Conservation (phyloP, 1,140 invertebrate genomes). For the Acromyrmex charruanus region DNA sequence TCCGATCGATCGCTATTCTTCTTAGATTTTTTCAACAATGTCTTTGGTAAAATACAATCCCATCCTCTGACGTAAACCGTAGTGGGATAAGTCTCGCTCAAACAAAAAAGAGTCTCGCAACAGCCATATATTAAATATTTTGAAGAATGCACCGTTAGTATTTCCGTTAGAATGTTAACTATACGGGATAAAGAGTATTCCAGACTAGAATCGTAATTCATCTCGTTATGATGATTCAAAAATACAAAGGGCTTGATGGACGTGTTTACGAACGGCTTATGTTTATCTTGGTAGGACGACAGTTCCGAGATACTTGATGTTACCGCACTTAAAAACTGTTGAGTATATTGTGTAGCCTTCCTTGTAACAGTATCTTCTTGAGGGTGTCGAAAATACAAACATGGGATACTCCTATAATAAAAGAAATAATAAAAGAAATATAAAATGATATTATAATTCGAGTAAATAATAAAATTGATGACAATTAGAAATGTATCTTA, state of each 20-base stretch:
- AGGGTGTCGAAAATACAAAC: conserved; percentile 83
- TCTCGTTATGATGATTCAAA: conserved; percentile 41
- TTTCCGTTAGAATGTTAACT: conserved; percentile 78
- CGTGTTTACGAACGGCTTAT: conserved; percentile 78
- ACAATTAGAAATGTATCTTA: conserved; percentile 82
- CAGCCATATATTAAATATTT: conserved; percentile 86
- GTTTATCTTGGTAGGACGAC: conserved; percentile 71
- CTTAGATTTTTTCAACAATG: conserved; percentile 69
- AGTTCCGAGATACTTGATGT: conserved; percentile 50
- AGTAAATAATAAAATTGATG: conserved; percentile 11
- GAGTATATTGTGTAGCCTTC: conserved; percentile 82
- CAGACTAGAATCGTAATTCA: conserved; percentile 43
- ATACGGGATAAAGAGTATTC: conserved; percentile 71
- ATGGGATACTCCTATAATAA: conserved; percentile 84
- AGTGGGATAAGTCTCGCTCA: conserved; percentile 86
- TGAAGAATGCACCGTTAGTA: conserved; percentile 79
- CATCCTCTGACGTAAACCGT: conserved; percentile 87
- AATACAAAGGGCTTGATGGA: conserved; percentile 77
- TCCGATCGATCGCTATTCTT: conserved; percentile 72
- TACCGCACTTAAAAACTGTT: conserved; percentile 82
- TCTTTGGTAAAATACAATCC: conserved; percentile 83
- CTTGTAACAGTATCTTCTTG: conserved; percentile 85
- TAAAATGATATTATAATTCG: neutral
- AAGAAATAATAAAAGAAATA: conserved; percentile 67
- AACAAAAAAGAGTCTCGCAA: conserved; percentile 86